Base-by-base conservation (phyloP, 92 coral and sea anemone species). In the Porites lobata region DNA sequence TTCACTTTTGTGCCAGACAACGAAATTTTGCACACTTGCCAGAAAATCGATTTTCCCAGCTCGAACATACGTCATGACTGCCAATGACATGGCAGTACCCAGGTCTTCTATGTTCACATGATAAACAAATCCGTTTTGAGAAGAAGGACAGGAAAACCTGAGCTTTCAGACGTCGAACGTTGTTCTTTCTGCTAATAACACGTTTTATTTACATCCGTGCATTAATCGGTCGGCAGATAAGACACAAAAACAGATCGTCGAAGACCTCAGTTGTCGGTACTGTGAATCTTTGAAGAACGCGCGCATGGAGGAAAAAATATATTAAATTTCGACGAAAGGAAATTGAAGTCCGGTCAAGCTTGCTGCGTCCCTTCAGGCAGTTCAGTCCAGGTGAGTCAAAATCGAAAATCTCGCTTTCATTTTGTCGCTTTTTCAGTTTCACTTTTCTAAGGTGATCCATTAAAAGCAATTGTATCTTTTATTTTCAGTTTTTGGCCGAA, bases 61-160 rank as follows among this genome's bases (percentile, higher is more conserved):
- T 38, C 47, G 47, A 38, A 38, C 47, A 4, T 38, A 38, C 47
- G 47, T 38, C 47, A 38, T 38, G 0, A 38, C 4, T 29, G 47
- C 47, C 67, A 67, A 71, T 82, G 86, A 82, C 86, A 56, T 32
- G 59, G 78, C 86, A 81, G 24, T 26, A 7, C 19, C 86, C 69
- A 72, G 77, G 75, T 64, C 58, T 12, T 70, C 69, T 71, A 67
- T 76, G 1, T 15, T 1, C 57, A 51, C 13, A 10, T 13, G 18
- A 78, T 82, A 82, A 82, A 82, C 86, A 82, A 82, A 59, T 26
- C 7, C n/a, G 22, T 1, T 53, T 7, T 66, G 29, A 51, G 24
- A 24, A 32, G 51, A 15, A 50, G 12, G 43, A 38, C 58, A 8
- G 15, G 8, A 17, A 3, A 1, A n/a, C 29, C 18, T 14, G 14